Percentiles rank a stretch among this genome's conserved stretches.
Conservation (phyloP, 2,113 vertebrate species). For the Glareola pratincola region DNA sequence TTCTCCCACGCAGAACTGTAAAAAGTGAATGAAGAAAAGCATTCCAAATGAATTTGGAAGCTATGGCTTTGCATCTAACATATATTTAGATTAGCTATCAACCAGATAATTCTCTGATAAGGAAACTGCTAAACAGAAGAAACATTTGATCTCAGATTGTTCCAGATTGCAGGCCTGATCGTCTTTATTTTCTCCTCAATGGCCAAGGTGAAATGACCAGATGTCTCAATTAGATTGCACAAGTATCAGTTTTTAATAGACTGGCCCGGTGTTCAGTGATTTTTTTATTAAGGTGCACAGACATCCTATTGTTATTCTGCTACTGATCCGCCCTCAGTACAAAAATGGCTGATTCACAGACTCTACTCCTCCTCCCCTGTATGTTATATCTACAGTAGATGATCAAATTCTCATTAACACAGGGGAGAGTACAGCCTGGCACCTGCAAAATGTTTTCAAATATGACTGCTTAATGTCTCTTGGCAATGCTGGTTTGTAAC, state of each 20-base stretch:
- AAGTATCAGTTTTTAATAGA: conserved; percentile 33
- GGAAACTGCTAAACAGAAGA: neutral
- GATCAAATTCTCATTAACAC: conserved; percentile 66
- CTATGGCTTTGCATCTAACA: neutral
- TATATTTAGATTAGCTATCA: neutral
- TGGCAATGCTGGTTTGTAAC: conserved; percentile 25
- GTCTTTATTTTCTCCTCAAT: neutral
- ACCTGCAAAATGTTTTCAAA: conserved; percentile 64
- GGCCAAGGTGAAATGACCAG: conserved; percentile 33
- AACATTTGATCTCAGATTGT: conserved; percentile 1
- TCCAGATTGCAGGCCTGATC: neutral
- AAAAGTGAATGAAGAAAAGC: neutral
- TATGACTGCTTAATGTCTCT: conserved; percentile 63
- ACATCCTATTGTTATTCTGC: neutral
- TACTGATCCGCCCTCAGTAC: neutral
- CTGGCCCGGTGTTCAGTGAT: neutral
- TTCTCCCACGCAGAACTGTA: neutral
- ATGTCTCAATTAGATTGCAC: conserved; percentile 33
- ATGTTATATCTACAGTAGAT: conserved; percentile 17
- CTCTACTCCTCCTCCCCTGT: conserved; percentile 1
- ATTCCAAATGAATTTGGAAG: neutral
- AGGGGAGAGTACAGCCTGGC: conserved; percentile 53
- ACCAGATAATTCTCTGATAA: neutral
- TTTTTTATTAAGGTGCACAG: neutral
- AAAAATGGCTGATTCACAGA: conserved; percentile 9